Conservation (phyloP, 2,888 invertebrate species). For the Catocala nupta region DNA sequence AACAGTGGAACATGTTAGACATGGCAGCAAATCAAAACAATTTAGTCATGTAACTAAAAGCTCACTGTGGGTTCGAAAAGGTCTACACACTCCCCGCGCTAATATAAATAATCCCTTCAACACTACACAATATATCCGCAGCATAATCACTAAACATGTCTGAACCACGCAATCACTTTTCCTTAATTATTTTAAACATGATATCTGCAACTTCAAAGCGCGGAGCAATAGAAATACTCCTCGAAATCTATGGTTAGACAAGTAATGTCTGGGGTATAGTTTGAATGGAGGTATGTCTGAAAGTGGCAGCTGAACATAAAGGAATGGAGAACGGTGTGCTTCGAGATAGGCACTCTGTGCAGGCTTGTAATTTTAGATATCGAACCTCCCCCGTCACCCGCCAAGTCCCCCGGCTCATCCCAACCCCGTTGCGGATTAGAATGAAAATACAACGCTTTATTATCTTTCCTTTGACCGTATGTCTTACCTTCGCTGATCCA, state of each 20-base stretch:
- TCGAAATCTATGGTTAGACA: conserved; percentile 70
- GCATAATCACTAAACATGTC: conserved; percentile 13
- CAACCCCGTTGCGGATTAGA: conserved; percentile 77
- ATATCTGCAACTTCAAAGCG: conserved; percentile 53
- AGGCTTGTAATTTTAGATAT: conserved; percentile 86
- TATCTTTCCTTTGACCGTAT: conserved; percentile 83
- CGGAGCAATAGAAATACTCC: conserved; percentile 53
- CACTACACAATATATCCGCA: no score
- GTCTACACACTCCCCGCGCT: no score
- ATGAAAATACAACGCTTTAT: conserved; percentile 85
- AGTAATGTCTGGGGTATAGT: conserved; percentile 76
- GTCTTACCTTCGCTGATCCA: conserved; percentile 75
- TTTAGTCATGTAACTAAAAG: no score
- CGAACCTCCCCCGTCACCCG: conserved; percentile 69
- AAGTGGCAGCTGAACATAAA: conserved; percentile 83
- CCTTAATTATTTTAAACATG: conserved; percentile 50
- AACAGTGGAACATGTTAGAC: no score
- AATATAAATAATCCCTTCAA: no score
- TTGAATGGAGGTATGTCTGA: conserved; percentile 78
- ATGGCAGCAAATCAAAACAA: no score
- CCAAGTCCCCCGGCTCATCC: conserved; percentile 69
- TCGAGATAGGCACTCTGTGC: conserved; percentile 81
- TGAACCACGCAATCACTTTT: conserved; percentile 13
- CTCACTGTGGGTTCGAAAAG: no score
- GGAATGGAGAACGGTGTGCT: conserved; percentile 76